Evolutionary conservation across 2,113 vertebrate species (phyloP), one percentile per base, ranked within the genome.

Genomic region (Romanogobio albipinnatus): DNA sequence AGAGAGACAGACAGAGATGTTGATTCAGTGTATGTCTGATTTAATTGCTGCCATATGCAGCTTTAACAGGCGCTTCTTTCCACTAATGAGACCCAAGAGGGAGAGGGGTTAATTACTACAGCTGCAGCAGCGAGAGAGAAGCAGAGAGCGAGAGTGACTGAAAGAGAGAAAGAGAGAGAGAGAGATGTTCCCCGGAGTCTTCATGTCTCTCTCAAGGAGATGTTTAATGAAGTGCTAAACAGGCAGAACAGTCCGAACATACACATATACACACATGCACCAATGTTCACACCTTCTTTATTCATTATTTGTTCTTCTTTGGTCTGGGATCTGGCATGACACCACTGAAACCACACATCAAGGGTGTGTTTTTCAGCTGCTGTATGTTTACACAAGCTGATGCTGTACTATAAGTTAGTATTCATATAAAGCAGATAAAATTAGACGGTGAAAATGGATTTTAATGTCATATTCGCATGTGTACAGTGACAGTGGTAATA

Each of bases 151-250:
- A 78, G 56, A 84, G 14, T 5, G 80, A 58, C 47, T 26, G 81
- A 84, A 43, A 80, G 66, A 81, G 68, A 80, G 76, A 82, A 51
- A 77, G 15, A 78, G 79, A 86, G 79, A 75, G 45, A 76, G 58
- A 49, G 76, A 84, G 68, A 58, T 58, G 53, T 49, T 86, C 87
- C 81, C 81, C 1, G 15, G 87, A 84, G 84, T 70, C 58, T 62
- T 58, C 66, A 74, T 85, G 84, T 93, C 90, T 90, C 92, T 92
- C 92, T 93, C 94, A 94, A 91, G 85, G 64, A 93, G 93, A 92
- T 91, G 93, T 92, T 94, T 93, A 94, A 94, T 92, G 93, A 94
- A 94, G 93, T 93, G 91, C 91, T 92, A 91, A 93, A 90, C 91
- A 93, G 90, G 75, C 75, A 83, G 83, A 85, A 82, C 73, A 82